Percentiles rank a stretch among this genome's conserved stretches.
These are phyloP conservation scores for Drosophila lacicola DNA, from an alignment of 2,888 invertebrate genomes.

Conservation along the genomic window DNA sequence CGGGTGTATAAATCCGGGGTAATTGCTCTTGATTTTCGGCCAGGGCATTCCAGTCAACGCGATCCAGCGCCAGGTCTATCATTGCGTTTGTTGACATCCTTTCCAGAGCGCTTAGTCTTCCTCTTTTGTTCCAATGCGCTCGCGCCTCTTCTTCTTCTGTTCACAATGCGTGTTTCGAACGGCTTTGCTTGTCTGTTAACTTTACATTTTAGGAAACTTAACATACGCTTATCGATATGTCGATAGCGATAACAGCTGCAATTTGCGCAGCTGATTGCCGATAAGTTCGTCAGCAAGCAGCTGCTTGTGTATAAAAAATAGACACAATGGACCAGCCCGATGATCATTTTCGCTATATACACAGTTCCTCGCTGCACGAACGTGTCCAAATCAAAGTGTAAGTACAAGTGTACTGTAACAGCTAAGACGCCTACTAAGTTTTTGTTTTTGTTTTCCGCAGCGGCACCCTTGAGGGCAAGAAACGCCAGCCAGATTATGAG, in stretches of 20 bases:
- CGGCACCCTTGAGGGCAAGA: constrained; percentile 96
- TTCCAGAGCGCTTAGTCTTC: background rate
- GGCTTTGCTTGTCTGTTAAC: constrained; percentile 10
- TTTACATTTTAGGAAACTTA: constrained; percentile 5
- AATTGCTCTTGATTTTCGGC: constrained; percentile 86
- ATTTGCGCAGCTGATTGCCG: constrained; percentile 29
- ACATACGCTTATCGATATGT: constrained; percentile 6
- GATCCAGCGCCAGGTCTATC: constrained; percentile 88
- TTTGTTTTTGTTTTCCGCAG: constrained; percentile 85
- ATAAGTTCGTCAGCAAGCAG: constrained; percentile 35
- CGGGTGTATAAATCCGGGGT: constrained; percentile 92
- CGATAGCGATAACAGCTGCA: background rate
- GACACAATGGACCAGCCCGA: constrained; percentile 86
- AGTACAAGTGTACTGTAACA: constrained; percentile 82
- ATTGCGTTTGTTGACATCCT: constrained; percentile 86
- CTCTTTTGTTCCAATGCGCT: constrained; percentile 7
- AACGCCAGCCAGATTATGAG: constrained; percentile 94
- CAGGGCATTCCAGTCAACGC: constrained; percentile 86
- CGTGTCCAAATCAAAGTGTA: constrained; percentile 97
- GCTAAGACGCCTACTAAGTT: background rate
- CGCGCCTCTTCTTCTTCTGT: constrained; percentile 7
- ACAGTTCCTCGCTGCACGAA: constrained; percentile 95
- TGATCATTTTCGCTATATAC: constrained; percentile 93
- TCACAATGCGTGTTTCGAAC: constrained; percentile 17
- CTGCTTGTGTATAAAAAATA: constrained; percentile 33